A percentile compares a stretch with the other conserved stretches of the same genome.
These are phyloP conservation scores for Smittia aterrima DNA, from an alignment of 2,888 invertebrate species.

Conservation along the genomic window DNA sequence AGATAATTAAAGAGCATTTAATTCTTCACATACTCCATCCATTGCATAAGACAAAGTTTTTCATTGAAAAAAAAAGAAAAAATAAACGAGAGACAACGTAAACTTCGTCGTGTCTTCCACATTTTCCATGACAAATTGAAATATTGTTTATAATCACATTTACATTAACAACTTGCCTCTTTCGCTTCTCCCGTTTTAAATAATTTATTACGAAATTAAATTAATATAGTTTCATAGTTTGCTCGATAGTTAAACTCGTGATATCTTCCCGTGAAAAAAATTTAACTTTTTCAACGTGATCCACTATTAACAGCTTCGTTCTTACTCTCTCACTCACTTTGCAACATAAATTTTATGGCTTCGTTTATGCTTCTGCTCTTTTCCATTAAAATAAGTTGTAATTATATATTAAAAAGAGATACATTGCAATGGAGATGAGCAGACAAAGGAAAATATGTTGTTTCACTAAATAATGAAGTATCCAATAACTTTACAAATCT, in stretches of 20 bases:
- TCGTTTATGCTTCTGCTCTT: constrained; percentile 22
- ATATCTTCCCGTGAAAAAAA: background rate
- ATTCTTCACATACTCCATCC: background rate
- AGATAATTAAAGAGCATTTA: constrained; percentile 40
- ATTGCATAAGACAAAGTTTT: constrained; percentile 18
- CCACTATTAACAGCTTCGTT: background rate
- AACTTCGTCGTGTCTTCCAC: constrained; percentile 8
- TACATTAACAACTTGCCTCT: constrained; percentile 18
- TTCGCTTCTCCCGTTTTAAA: constrained; percentile 8
- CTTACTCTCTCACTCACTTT: background rate
- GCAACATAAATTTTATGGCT: constrained; percentile 34
- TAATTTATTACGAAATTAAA: constrained; percentile 30
- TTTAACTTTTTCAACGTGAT: background rate
- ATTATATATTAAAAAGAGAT: constrained; percentile 15
- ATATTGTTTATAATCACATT: constrained; percentile 27
- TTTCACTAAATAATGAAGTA: background rate
- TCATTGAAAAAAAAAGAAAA: background rate
- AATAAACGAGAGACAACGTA: background rate
- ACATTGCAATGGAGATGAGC: background rate
- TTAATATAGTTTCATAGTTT: background rate
- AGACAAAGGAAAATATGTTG: background rate
- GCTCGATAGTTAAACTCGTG: background rate
- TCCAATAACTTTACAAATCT: background rate
- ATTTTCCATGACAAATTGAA: constrained; percentile 22
- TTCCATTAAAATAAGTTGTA: constrained; percentile 33